Base-by-base conservation (phyloP, 2,113 vertebrate species). In the Anser cygnoides region DNA sequence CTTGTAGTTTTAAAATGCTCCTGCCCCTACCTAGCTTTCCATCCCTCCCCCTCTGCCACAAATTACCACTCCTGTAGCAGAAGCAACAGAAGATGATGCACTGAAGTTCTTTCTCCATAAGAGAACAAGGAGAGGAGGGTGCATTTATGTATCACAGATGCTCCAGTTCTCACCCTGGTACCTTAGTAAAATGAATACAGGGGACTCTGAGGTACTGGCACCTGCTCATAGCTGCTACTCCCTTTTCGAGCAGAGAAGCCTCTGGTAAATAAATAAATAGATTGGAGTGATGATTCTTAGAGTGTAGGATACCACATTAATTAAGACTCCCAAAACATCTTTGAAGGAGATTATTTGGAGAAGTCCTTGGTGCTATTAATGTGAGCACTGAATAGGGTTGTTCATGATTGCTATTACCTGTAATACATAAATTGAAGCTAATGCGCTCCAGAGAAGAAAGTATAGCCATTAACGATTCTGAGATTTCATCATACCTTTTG, bases 361-460 rank as follows among this genome's bases (percentile, higher is more conserved):
- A 84, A 93, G 41, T 63, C 50, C 37, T 70, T 18, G 33, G 61
- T 59, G 44, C 35, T 78, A 77, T 49, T 86, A 68, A 72, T 9
- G 44, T 15, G 49, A 80, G 58, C 49, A 61, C 20, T 54, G 39
- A 86, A 57, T 20, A 72, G 43, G 46, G 37, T 39, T 68, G 70
- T 63, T 75, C 68, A 75, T 26, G 26, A 73, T 21, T 76, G 65
- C 66, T 63, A 31, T 79, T 76, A 84, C 61, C 80, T 90, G 31
- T 50, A 81, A 23, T 50, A 70, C 1, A 6, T 57, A 62, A 90
- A 65, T 29, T 72, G 49, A 84, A 87, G 84, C 20, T 89, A 89
- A 93, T 74, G 76, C 11, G 78, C 66, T 94, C 89, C 77, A 92
- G 66, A 90, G 52, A 26, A 83, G 55, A 90, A 95, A 90, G 35